Evolutionary conservation across 2,888 invertebrate genomes (phyloP), one percentile per base, ranked within the genome.

Genomic region (Chironomus riparius): DNA sequence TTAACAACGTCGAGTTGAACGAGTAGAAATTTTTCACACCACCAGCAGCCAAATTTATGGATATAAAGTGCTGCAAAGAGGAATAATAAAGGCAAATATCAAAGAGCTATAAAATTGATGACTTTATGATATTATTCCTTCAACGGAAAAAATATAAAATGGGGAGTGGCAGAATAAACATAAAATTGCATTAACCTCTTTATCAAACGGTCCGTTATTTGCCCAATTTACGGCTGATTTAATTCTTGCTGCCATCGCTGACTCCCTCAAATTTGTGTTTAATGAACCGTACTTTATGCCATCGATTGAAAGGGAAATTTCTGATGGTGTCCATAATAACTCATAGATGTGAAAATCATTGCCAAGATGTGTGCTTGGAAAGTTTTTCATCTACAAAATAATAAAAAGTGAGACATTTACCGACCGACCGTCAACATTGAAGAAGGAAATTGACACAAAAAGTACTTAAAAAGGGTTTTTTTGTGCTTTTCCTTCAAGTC

Each of bases 231-330:
- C 61, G 15, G 72, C 38, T 47, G 72, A 72, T 72, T 72, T 72
- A 15, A 62, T 62, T 72, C 38, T 62, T n/a, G 68, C 47, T 10
- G 15, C 65, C 48, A 68, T 68, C 47, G 68, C 48, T 10, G 68
- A 50, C 15, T 74, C 74, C 13, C 68, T 12, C 24, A 74, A 65
- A 68, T 38, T 68, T 13, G 24, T 56, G 24, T 21, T 47, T 48
- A 74, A 48, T 74, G 74, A 68, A 68, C 74, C 74, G 48, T 65
- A 74, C 50, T 24, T 68, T 65, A 48, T 74, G 47, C 65, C 74
- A 65, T 65, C 74, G 68, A 74, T 65, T 5, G 38, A 68, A 48
- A 65, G 48, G 18, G 68, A 48, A 48, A 74, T 47, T 47, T 68
- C 24, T n/a, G 22, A 4, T 47, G 65, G 62, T 24, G 47, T 47